Percentiles rank a stretch among this genome's conserved stretches.
These are phyloP conservation scores for Ephydatia muelleri DNA, from an alignment of 37 sponge, comb jelly and placozoan species.

Conservation along the genomic window DNA sequence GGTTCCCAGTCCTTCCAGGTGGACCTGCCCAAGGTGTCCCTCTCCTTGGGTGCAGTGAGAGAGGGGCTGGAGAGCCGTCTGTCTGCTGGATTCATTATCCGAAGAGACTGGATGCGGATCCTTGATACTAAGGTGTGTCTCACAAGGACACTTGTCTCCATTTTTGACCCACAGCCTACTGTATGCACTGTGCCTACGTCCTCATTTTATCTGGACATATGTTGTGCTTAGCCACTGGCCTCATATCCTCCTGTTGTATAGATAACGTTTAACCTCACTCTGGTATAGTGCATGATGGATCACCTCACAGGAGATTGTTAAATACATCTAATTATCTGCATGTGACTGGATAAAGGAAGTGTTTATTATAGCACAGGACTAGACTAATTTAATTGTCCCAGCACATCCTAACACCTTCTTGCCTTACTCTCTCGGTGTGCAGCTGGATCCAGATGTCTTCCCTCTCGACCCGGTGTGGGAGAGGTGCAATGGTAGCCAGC, in stretches of 20 bases:
- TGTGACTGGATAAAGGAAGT: too few species aligned
- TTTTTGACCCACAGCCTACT: background rate
- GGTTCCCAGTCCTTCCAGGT: constrained; percentile 21
- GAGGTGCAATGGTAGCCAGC: constrained; percentile 77
- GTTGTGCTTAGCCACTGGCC: too few species aligned
- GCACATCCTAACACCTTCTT: background rate
- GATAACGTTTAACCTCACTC: too few species aligned
- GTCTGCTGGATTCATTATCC: constrained; percentile 44
- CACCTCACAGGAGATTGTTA: too few species aligned
- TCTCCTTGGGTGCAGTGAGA: constrained; percentile 22
- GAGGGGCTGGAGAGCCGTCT: constrained; percentile 15
- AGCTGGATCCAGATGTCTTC: constrained; percentile 48
- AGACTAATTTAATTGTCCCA: too few species aligned
- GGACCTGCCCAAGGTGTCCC: constrained; percentile 16
- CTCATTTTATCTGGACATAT: too few species aligned
- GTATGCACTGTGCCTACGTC: too few species aligned
- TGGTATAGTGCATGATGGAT: too few species aligned
- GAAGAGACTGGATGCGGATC: constrained; percentile 57
- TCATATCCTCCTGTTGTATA: too few species aligned
- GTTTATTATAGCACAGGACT: too few species aligned
- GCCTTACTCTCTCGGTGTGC: background rate
- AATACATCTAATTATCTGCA: too few species aligned
- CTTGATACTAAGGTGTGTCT: constrained; percentile 60
- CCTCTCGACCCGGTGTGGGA: constrained; percentile 64
- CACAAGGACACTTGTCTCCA: background rate